A percentile compares a stretch with the other conserved stretches of the same genome.
phyloP scores from a whole-genome alignment of 2,113 vertebrate species.

The Piprites chloris region DNA sequence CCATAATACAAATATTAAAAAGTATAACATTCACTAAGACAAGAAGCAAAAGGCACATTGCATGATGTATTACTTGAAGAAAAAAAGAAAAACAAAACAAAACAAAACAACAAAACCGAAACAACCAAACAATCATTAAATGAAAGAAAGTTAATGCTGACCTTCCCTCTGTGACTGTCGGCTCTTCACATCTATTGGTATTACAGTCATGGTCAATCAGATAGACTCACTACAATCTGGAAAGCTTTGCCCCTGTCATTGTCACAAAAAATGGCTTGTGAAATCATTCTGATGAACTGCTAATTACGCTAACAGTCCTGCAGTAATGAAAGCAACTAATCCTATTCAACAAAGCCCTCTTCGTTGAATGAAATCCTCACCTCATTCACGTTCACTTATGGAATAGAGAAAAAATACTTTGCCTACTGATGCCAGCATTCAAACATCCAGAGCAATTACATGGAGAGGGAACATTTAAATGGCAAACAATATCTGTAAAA shows the following conservation, averaged over 20 bases:
- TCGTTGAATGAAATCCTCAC: neutral
- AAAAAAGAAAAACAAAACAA: neutral
- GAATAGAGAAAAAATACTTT: neutral
- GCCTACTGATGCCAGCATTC: neutral
- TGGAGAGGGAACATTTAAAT: neutral
- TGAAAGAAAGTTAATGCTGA: constrained; percentile 28
- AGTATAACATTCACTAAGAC: neutral
- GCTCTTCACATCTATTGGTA: constrained; percentile 32
- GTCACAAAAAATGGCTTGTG: neutral
- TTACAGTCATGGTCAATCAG: constrained; percentile 1
- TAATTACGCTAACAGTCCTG: constrained; percentile 39
- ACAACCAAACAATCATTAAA: neutral
- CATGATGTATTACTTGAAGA: neutral
- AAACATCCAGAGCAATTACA: neutral
- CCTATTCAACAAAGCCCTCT: neutral
- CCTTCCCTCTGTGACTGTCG: constrained; percentile 17
- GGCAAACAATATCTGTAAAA: neutral
- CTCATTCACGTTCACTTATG: neutral
- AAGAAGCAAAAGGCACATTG: neutral
- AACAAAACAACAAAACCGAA: neutral
- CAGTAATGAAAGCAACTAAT: constrained; percentile 33
- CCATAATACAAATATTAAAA: neutral
- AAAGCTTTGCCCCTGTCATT: neutral
- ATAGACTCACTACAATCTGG: constrained; percentile 22
- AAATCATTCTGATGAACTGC: constrained; percentile 17